Evolutionary conservation across 2,888 invertebrate genomes (phyloP), one percentile per base, ranked within the genome.

Genomic region (Abrostola tripartita): DNA sequence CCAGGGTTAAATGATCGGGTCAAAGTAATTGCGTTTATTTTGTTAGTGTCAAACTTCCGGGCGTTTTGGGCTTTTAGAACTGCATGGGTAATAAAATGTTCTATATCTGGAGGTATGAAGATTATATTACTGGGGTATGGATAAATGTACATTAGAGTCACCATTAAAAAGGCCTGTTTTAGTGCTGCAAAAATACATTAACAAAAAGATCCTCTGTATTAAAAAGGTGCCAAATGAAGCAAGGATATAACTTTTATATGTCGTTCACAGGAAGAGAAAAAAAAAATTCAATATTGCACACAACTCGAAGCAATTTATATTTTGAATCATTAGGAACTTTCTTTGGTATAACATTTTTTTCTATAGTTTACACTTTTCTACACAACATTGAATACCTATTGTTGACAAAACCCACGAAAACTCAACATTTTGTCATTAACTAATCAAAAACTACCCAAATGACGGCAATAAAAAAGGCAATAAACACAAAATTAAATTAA

Each of bases 1-100:
- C 74, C 50, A 41, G 72, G 86, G 83, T 86, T 85, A 84, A 86
- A 73, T 61, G 73, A 55, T 63, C 42, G 70, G 85, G 82, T 86
- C 83, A 82, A 49, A 69, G 65, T 60, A 71, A 78, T 81, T 69
- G 76, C 44, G 54, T 59, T 68, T 61, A 65, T 66, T 68, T 61
- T 56, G 63, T 61, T 71, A 71, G 65, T 51, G 68, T 63, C 60
- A 68, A 61, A 71, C 79, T 81, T 81, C 72, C 63, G 74, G 78
- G 76, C 74, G 75, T 69, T 71, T 70, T 69, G 12, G 63, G 61
- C 58, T 70, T 75, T 67, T 67, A 40, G 12, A 56, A 61, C 47
- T 49, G 52, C 12, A 41, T n/a, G n/a, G n/a, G 52, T 6, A n/a
- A 56, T 56, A 69, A 52, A 74, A 49, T 58, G 57, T 40, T 42